These are phyloP conservation scores for Palythoa grandis DNA, from an alignment of 92 coral and sea anemone genomes.

Conservation along the genomic window DNA sequence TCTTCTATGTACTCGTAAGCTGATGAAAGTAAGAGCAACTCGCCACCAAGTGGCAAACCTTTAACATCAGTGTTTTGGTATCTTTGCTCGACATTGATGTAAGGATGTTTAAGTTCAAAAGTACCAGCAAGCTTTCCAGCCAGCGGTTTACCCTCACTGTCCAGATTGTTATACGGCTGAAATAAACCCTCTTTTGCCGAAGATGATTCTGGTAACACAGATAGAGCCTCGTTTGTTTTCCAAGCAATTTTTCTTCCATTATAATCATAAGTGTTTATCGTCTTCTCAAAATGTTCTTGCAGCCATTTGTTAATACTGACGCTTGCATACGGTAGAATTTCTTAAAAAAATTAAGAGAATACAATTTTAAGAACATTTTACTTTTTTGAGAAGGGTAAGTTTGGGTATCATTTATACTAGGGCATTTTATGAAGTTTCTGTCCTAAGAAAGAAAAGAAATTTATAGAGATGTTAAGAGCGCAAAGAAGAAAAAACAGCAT, in stretches of 20 bases:
- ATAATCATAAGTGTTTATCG: background rate
- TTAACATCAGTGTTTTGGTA: background rate
- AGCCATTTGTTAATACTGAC: slow-evolving; percentile 13
- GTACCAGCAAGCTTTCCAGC: background rate
- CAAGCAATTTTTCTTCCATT: background rate
- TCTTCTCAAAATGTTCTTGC: background rate
- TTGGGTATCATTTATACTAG: background rate
- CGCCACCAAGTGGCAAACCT: slow-evolving; percentile 14
- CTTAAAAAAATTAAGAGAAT: background rate
- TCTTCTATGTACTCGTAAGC: background rate
- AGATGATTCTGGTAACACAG: background rate
- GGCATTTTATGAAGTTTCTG: background rate
- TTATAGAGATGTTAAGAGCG: too few relatives aligned
- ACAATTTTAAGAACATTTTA: background rate
- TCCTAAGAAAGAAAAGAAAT: too few relatives aligned
- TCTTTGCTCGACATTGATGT: slow-evolving; percentile 2
- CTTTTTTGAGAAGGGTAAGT: background rate
- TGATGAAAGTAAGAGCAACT: background rate
- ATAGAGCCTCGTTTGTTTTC: background rate
- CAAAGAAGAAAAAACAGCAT: too few relatives aligned
- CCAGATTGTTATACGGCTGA: background rate
- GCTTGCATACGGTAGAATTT: slow-evolving; percentile 14
- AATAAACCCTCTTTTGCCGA: background rate
- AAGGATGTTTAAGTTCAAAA: slow-evolving; percentile 5
- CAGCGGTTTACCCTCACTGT: slow-evolving; percentile 8